A percentile compares a stretch with the other conserved stretches of the same genome.
Conservation (phyloP, 2,797 vertebrate genomes). For the Triplophysa yarkandensis region DNA sequence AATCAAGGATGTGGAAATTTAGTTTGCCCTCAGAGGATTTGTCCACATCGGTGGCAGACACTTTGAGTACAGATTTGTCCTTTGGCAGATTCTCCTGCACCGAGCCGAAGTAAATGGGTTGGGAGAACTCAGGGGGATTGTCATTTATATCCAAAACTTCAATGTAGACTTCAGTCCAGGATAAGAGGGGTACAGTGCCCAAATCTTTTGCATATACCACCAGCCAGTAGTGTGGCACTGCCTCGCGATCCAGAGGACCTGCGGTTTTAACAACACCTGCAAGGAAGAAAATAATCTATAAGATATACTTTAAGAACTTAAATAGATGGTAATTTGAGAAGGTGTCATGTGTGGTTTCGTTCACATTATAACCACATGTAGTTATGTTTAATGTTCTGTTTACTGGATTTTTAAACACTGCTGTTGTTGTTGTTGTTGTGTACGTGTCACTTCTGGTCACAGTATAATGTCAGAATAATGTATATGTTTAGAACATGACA, state of each 20-base stretch:
- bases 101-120: slow-evolving; percentile 86
- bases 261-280: slow-evolving; percentile 85
- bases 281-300: slow-evolving; percentile 38
- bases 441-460: not conserved
- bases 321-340: not conserved
- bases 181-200: slow-evolving; percentile 83
- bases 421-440: not conserved
- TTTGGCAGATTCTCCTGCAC: slow-evolving; percentile 83
- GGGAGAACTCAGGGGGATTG: slow-evolving; percentile 87
- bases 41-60: slow-evolving; percentile 85
- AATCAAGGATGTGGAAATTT: slow-evolving; percentile 84
- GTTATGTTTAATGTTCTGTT: not conserved
- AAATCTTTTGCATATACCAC: slow-evolving; percentile 86
- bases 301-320: not conserved
- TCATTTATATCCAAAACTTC: slow-evolving; percentile 92
- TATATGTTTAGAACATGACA: too few relatives aligned
- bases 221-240: slow-evolving; percentile 85
- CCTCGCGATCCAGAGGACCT: slow-evolving; percentile 84
- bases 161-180: slow-evolving; percentile 89
- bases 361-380: not conserved
- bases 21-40: slow-evolving; percentile 83
- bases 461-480: too few relatives aligned
- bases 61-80: slow-evolving; percentile 78
- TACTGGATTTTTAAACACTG: not conserved
- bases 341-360: not conserved